Conservation (phyloP, 2,113 vertebrate genomes). For the Mormoops blainvillei region DNA sequence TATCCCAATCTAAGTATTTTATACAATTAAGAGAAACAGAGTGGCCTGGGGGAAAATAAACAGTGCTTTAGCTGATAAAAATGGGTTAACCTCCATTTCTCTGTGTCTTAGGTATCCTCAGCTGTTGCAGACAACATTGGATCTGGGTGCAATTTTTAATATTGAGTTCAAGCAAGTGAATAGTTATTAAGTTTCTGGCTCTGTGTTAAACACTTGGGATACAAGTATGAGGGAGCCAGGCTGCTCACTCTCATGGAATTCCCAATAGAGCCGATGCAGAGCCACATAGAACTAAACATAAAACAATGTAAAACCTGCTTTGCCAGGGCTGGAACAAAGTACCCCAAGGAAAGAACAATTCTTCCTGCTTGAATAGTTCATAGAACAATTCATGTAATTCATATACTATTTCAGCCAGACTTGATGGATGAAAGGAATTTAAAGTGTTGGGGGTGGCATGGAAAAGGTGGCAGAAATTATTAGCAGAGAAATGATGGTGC, state of each 20-base stretch:
- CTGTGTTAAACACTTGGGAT: not conserved
- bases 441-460: not conserved
- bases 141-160: not conserved
- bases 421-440: slow-evolving; percentile 35
- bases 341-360: not conserved
- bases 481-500: not conserved
- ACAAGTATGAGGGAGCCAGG: not conserved
- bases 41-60: not conserved
- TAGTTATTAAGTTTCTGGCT: not conserved
- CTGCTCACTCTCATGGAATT: not conserved
- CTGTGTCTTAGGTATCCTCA: not conserved
- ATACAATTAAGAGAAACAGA: slow-evolving; percentile 26
- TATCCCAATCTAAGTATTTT: not conserved
- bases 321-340: not conserved
- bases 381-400: not conserved
- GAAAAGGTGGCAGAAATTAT: not conserved
- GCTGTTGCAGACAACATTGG: not conserved
- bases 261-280: not conserved
- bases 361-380: slow-evolving; percentile 19
- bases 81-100: not conserved
- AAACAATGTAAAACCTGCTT: not conserved
- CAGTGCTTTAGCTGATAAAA: not conserved
- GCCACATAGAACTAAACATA: not conserved
- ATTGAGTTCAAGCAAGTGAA: not conserved
- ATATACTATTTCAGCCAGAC: slow-evolving; percentile 13